Evolutionary conservation across 2,113 vertebrate genomes (phyloP).

Genomic region (Crocuta crocuta): DNA sequence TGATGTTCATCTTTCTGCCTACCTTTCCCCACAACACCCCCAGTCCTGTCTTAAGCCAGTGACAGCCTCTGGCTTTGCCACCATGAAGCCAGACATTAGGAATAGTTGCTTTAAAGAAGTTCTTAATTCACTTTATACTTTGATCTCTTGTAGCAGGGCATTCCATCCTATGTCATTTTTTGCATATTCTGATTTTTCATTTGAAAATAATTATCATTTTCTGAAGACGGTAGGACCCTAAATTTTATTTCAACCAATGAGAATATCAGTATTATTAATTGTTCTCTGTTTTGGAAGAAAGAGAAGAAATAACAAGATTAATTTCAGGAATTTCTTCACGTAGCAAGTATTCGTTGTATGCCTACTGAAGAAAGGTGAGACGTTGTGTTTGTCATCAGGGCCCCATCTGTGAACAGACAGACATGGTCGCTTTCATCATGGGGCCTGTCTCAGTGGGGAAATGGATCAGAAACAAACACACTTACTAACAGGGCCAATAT

Average conservation of each 20-base stretch:
- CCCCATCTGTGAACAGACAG: rapidly evolving
- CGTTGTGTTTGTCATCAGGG: rapidly evolving
- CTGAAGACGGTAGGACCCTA: not conserved
- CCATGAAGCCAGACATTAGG: not conserved
- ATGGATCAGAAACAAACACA: not conserved
- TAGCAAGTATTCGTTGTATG: rapidly evolving
- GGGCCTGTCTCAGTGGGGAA: rapidly evolving
- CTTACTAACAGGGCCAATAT: rapidly evolving
- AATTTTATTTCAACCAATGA: not conserved
- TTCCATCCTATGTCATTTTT: not conserved
- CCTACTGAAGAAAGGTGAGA: not conserved
- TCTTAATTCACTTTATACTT: not conserved
- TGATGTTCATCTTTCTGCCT: no score
- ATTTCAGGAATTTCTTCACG: not conserved
- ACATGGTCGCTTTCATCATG: rapidly evolving
- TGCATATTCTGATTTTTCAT: not conserved
- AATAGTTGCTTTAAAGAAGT: not conserved
- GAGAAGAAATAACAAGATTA: not conserved
- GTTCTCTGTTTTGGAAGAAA: not conserved
- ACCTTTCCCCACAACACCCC: rapidly evolving
- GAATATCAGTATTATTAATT: not conserved
- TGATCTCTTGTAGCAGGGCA: not conserved
- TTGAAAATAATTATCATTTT: not conserved
- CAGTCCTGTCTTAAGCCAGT: rapidly evolving
- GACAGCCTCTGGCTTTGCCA: not conserved